phyloP scores from a whole-genome alignment of 1,140 invertebrate species.

The Trissolcus basalis region DNA sequence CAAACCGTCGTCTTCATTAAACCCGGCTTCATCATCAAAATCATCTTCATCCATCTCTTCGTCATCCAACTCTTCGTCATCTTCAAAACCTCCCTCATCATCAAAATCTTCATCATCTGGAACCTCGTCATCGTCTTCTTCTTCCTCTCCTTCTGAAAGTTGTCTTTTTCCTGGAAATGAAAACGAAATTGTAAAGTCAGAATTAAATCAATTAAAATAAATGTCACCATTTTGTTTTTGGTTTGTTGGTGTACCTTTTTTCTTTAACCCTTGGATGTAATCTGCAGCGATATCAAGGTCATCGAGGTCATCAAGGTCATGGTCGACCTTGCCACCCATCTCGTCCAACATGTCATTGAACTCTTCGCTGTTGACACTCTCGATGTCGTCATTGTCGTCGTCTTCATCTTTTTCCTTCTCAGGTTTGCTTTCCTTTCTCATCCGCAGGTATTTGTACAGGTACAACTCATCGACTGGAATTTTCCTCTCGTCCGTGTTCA shows the following conservation, averaged over 20 bases:
- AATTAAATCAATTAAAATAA: too few species aligned
- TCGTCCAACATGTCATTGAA: slow-evolving; percentile 89
- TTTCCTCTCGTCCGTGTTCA: slow-evolving; percentile 81
- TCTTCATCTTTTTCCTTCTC: slow-evolving; percentile 62
- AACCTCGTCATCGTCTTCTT: too few species aligned
- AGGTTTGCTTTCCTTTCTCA: slow-evolving; percentile 57
- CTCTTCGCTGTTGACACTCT: slow-evolving; percentile 91
- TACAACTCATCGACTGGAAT: slow-evolving; percentile 90
- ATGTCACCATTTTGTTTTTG: background rate
- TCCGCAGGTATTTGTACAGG: slow-evolving; percentile 81
- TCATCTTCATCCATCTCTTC: slow-evolving; percentile 66
- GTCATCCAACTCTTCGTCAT: slow-evolving; percentile 66
- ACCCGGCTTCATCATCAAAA: slow-evolving; percentile 62
- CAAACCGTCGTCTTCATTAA: slow-evolving; percentile 66
- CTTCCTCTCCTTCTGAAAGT: too few species aligned
- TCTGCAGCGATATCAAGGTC: slow-evolving; percentile 78
- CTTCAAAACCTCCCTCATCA: background rate
- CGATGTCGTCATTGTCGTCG: slow-evolving; percentile 81
- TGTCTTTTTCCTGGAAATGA: too few species aligned
- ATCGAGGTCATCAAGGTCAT: slow-evolving; percentile 79
- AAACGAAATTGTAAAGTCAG: too few species aligned
- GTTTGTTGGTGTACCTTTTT: slow-evolving; percentile 62
- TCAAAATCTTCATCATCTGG: too few species aligned
- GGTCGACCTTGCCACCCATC: slow-evolving; percentile 75
- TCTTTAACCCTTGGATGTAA: slow-evolving; percentile 67